Percentiles rank a stretch among this genome's conserved stretches.
phyloP scores from a whole-genome alignment of 2,888 invertebrate genomes.

The Sminthurinus aureus region DNA sequence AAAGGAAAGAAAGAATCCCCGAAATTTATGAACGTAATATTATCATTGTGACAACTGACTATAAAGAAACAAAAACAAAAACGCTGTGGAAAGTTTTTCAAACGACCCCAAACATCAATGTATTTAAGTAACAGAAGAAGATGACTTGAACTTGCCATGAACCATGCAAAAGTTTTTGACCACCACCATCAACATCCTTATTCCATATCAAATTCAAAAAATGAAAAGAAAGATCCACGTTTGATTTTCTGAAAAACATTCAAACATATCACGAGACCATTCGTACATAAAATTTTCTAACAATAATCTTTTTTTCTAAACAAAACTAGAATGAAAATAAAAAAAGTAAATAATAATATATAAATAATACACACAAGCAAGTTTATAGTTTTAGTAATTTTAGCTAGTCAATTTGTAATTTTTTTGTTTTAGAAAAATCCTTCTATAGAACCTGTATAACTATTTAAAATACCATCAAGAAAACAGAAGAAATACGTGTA shows the following conservation, averaged over 20 bases:
- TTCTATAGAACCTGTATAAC: too few relatives aligned
- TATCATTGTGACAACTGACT: not conserved
- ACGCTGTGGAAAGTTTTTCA: too few relatives aligned
- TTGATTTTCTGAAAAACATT: conserved; percentile 30
- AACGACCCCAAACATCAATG: not conserved
- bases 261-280: conserved; percentile 22
- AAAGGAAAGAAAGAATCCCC: too few relatives aligned
- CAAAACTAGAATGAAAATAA: too few relatives aligned
- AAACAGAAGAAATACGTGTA: too few relatives aligned
- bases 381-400: too few relatives aligned
- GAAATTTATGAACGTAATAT: too few relatives aligned
- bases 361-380: too few relatives aligned
- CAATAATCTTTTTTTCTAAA: not conserved
- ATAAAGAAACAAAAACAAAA: not conserved
- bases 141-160: conserved; percentile 22
- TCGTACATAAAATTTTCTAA: conserved; percentile 7
- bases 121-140: not conserved
- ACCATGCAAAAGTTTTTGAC: conserved; percentile 30
- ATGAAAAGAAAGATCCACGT: conserved; percentile 29
- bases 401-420: too few relatives aligned
- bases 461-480: too few relatives aligned
- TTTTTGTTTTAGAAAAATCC: too few relatives aligned
- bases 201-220: conserved; percentile 33
- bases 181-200: conserved; percentile 27
- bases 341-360: too few relatives aligned